phyloP scores from a whole-genome alignment of 2,888 invertebrate species.

The Protonemura montana region DNA sequence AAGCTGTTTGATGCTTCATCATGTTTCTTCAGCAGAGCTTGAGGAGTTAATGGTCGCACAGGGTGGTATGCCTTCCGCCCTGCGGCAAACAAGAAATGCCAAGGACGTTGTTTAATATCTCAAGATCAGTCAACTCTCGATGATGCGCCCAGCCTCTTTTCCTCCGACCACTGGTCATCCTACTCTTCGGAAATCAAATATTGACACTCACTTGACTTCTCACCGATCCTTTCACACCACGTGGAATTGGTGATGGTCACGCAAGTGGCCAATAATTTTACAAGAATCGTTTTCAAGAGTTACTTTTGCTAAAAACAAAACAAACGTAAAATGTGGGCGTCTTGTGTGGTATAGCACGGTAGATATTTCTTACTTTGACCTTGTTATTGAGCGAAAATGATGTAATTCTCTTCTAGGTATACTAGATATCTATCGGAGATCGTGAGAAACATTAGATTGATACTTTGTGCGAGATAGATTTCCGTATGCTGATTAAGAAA shows the following conservation, averaged over 20 bases:
- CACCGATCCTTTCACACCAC: background rate
- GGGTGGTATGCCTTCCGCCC: constrained; percentile 15
- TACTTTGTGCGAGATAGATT: constrained; percentile 7
- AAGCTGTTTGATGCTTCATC: too few species aligned
- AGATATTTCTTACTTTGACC: background rate
- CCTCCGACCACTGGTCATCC: background rate
- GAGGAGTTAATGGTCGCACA: background rate
- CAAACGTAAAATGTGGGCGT: background rate
- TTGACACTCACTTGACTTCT: background rate
- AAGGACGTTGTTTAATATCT: constrained; percentile 32
- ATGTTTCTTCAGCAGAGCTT: too few species aligned
- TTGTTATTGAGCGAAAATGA: background rate
- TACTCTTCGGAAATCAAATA: background rate
- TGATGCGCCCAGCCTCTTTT: background rate
- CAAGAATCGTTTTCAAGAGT: background rate
- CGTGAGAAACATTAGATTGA: constrained; percentile 2
- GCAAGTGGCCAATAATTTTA: background rate
- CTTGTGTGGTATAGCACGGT: background rate
- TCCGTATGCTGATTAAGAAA: background rate
- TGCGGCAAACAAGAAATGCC: constrained; percentile 25
- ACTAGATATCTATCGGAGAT: background rate
- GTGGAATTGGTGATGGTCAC: background rate
- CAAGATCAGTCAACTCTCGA: constrained; percentile 35
- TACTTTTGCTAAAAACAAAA: background rate
- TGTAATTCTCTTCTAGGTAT: background rate